Evolutionary conservation across 2,797 vertebrate species (phyloP).

Genomic region (Dallia pectoralis): DNA sequence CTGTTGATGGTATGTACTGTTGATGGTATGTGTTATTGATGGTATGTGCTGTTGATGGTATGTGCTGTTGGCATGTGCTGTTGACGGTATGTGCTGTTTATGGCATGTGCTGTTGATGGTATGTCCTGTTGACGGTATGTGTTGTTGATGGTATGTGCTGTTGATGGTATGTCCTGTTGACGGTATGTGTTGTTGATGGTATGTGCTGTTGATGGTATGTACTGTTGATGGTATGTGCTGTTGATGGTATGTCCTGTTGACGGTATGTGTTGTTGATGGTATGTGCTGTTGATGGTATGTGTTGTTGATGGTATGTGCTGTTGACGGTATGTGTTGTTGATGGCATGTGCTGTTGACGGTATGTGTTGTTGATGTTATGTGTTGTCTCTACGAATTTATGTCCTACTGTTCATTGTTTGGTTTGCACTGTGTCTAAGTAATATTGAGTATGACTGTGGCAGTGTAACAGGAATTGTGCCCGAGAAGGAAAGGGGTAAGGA

Average conservation of each 20-base stretch:
- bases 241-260: constrained; percentile 53
- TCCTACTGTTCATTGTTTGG: too few relatives aligned
- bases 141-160: too few relatives aligned
- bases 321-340: constrained; percentile 27
- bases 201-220: constrained; percentile 30
- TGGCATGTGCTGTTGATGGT: constrained; percentile 37
- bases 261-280: too few relatives aligned
- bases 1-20: too few relatives aligned
- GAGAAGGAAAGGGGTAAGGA: neutral
- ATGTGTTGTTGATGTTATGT: constrained; percentile 28
- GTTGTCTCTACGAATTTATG: constrained; percentile 41
- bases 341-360: constrained; percentile 35
- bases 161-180: constrained; percentile 53
- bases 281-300: constrained; percentile 30
- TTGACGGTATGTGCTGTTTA: too few relatives aligned
- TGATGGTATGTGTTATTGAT: constrained; percentile 18
- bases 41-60: constrained; percentile 41
- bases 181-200: too few relatives aligned
- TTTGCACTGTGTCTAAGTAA: too few relatives aligned
- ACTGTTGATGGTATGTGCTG: constrained; percentile 37
- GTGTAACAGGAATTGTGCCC: too few relatives aligned
- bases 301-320: constrained; percentile 44
- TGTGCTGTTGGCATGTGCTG: constrained; percentile 50
- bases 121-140: constrained; percentile 28
- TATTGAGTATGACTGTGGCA: too few relatives aligned